Evolutionary conservation across 1,140 invertebrate genomes (phyloP), one percentile per base, ranked within the genome.

Genomic region (Chrysomallon squamiferum): DNA sequence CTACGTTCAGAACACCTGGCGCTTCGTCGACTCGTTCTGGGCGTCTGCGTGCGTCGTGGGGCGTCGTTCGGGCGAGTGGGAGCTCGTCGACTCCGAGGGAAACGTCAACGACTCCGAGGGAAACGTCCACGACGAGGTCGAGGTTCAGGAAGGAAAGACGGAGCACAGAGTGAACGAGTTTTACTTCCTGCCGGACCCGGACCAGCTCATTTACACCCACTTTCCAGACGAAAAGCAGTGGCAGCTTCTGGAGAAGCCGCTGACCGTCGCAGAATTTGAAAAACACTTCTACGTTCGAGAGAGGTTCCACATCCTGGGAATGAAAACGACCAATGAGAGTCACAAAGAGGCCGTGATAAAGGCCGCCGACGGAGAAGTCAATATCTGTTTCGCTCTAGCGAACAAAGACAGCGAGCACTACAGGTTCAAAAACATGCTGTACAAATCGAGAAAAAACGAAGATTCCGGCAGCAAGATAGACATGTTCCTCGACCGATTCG

Each of bases 81-180:
- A 75, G 2, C 69, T 84, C 18, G 73, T 82, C 7, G 76, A 84
- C 45, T 70, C 68, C 0, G 78, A 82, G 47, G 78, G 77, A 18
- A 76, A 77, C 22, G 65, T 75, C 1, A 60, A 71, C 9, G 75
- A 78, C 22, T 74, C 75, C 0, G 76, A 80, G 4, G 76, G 35
- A 15, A 38, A 38, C 35, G 35, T 15, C 35, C 35, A 38, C 15
- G 35, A 80, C n/a, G 74, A 77, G 27, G 63, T 67, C 25, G 20
- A 49, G 47, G 57, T 25, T 2, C 69, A 72, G 13, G 80, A 82
- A 45, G 78, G 76, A 20, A 69, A 69, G 45, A 78, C 76, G 13
- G 77, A 81, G 59, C 80, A 82, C 69, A 65, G 76, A 59, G 76
- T 80, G 22, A 85, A 84, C 68, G 80, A 83, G 38, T 84, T 83